Conservation (phyloP, 2,797 vertebrate species). For the Nyctalus aviator region DNA sequence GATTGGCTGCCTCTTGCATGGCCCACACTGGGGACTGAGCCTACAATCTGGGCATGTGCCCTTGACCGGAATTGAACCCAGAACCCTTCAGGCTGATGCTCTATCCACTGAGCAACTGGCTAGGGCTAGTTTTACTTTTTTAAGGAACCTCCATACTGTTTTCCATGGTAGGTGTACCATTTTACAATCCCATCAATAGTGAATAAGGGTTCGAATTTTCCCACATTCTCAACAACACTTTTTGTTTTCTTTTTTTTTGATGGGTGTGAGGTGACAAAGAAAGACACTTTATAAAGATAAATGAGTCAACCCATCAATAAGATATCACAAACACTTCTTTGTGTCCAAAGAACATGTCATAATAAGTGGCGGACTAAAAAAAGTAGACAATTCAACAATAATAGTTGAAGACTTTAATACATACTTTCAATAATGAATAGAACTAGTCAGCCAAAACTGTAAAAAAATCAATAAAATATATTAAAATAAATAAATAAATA, state of each 20-base stretch:
- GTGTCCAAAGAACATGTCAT: not conserved
- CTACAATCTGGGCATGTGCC: too few relatives aligned
- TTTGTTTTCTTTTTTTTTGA: not conserved
- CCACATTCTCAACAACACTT: not conserved
- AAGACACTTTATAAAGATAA: not conserved
- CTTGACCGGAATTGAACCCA: too few relatives aligned
- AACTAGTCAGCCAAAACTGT: not conserved
- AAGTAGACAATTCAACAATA: not conserved
- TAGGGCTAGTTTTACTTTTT: too few relatives aligned
- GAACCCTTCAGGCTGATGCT: too few relatives aligned
- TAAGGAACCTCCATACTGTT: not conserved
- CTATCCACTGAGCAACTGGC: too few relatives aligned
- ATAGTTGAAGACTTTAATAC: not conserved
- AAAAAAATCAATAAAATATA: too few relatives aligned
- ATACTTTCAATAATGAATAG: not conserved
- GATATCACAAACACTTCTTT: not conserved
- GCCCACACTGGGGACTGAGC: too few relatives aligned
- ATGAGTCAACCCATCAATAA: not conserved
- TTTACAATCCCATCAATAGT: not conserved
- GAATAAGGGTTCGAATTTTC: not conserved
- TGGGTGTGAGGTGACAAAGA: not conserved
- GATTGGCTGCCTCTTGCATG: too few relatives aligned
- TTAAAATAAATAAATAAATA: too few relatives aligned
- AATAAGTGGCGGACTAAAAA: not conserved
- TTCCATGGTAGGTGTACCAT: not conserved